These are phyloP conservation scores for Leptogaster cylindrica DNA, from an alignment of 2,888 invertebrate species.

Conservation along the genomic window DNA sequence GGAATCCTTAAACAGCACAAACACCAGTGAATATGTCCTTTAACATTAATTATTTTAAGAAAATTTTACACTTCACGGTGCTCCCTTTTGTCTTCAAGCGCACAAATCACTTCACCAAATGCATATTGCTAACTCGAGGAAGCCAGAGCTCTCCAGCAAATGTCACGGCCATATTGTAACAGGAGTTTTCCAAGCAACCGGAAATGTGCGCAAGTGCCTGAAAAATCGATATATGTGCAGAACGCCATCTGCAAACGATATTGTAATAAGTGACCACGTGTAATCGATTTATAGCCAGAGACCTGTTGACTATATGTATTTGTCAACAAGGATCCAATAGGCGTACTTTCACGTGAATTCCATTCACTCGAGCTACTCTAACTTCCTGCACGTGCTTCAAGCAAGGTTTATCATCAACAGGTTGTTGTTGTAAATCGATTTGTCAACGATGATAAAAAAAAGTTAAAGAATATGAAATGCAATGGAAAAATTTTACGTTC, in stretches of 20 bases:
- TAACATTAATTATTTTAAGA: too few relatives aligned
- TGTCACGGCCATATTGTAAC: slow-evolving; percentile 48
- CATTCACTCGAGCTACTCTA: slow-evolving; percentile 9
- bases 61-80: too few relatives aligned
- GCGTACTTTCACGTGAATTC: not conserved
- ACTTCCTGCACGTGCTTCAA: slow-evolving; percentile 11
- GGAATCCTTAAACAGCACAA: too few relatives aligned
- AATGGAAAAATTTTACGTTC: not conserved
- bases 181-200: slow-evolving; percentile 36
- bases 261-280: slow-evolving; percentile 26
- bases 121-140: slow-evolving; percentile 19
- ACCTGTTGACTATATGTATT: slow-evolving; percentile 12
- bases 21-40: too few relatives aligned
- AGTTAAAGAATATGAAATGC: too few relatives aligned
- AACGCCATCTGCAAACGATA: slow-evolving; percentile 40
- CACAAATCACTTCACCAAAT: slow-evolving; percentile 18
- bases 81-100: too few relatives aligned
- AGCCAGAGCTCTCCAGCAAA: slow-evolving; percentile 24
- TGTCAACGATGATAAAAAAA: too few relatives aligned
- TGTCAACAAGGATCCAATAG: not conserved
- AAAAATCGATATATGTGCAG: slow-evolving; percentile 44
- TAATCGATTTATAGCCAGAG: not conserved
- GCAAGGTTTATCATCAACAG: slow-evolving; percentile 34
- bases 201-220: slow-evolving; percentile 25
- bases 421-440: slow-evolving; percentile 45